Base-by-base conservation (phyloP, 2,113 vertebrate species). In the Callithrix jacchus region DNA sequence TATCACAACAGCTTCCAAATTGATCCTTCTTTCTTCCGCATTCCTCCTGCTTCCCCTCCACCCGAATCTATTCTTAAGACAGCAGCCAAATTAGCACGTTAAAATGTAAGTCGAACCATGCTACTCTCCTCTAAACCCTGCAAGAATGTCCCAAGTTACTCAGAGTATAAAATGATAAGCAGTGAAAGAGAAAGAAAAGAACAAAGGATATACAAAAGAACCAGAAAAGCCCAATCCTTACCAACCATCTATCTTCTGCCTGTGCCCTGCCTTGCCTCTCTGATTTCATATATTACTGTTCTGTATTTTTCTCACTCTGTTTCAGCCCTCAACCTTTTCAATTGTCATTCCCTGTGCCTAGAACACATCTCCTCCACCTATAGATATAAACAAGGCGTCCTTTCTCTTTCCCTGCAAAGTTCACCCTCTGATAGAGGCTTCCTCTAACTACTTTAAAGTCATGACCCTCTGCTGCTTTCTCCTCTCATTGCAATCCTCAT, bases 201-300 rank as follows among this genome's bases (percentile, higher is more conserved):
- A 14, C 12, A 64, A 64, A 64, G 61, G 11, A 64, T 30, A 30
- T 3, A 32, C 61, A 64, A 30, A 64, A 64, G 61, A 64, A 14
- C 61, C 61, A 32, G 61, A 64, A 64, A 64, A 64, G 61, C 12
- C 37, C 45, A 23, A 76, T 68, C 8, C 10, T 87, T 47, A 56
- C 16, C 37, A 70, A n/a, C 9, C 4, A 25, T n/a, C 35, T 0
- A 0, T 56, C 2, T 52, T 21, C 14, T n/a, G 9, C 27, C 42
- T 79, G 8, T 49, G 9, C 16, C 74, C 49, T 56, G 37, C 20
- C 58, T 79, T 79, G 17, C 13, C 37, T 47, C 17, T 86, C 32
- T 68, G 47, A 35, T n/a, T 66, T 66, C 54, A 79, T 54, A 18
- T 42, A 18, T 42, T 68, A 4, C 23, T 37, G 30, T 45, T 77